A percentile compares a stretch with the other conserved stretches of the same genome.
Conservation (phyloP, 2,797 vertebrate genomes). For the Platyrinchus mystaceus region DNA sequence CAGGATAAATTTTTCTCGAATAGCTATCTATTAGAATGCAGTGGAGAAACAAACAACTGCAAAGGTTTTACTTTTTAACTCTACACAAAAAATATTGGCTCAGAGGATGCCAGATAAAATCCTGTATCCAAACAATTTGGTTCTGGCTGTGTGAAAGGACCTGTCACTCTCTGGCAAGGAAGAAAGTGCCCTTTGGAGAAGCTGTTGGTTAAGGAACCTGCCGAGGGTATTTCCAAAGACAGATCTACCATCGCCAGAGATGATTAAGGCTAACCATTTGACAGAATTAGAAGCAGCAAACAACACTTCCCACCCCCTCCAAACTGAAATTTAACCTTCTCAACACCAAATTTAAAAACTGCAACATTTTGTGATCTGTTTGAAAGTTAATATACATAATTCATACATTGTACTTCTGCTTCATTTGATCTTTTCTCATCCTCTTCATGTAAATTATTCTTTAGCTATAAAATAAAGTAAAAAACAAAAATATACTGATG, state of each 20-base stretch:
- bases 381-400: not conserved
- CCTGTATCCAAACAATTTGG: not conserved
- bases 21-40: not conserved
- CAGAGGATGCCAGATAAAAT: not conserved
- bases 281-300: not conserved
- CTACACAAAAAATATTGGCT: not conserved
- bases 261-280: not conserved
- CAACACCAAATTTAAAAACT: not conserved
- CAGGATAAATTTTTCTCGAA: not conserved
- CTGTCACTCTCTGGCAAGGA: not conserved
- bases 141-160: not conserved
- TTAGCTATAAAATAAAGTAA: not conserved
- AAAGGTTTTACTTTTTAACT: not conserved
- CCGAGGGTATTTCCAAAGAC: not conserved
- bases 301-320: rapidly evolving
- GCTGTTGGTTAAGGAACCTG: not conserved
- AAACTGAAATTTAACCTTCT: not conserved
- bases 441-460: not conserved
- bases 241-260: not conserved
- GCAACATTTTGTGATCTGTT: not conserved
- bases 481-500: not conserved
- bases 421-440: not conserved
- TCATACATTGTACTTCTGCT: not conserved
- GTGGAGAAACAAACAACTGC: not conserved
- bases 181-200: not conserved